phyloP scores from a whole-genome alignment of 1,140 invertebrate genomes.

The Ceratoteleas bidentatus region DNA sequence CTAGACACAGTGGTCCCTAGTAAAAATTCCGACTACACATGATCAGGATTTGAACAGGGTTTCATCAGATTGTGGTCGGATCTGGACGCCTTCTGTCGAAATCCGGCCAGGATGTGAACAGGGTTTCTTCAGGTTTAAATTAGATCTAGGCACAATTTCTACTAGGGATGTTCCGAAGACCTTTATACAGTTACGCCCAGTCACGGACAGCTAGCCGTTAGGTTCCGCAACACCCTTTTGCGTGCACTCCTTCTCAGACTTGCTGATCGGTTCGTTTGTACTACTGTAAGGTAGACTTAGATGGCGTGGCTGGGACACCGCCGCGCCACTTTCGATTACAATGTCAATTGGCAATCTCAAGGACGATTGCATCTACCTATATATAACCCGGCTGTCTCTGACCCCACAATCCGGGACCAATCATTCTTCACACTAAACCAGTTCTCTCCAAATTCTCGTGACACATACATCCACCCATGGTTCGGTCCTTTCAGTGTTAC shows the following conservation, averaged over 20 bases:
- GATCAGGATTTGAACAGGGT: too few species aligned
- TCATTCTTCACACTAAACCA: constrained; percentile 68
- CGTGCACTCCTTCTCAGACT: neutral
- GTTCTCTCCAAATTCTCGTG: constrained; percentile 64
- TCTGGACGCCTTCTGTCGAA: too few species aligned
- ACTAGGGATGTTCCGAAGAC: too few species aligned
- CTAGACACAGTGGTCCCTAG: too few species aligned
- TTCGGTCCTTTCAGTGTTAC: constrained; percentile 4
- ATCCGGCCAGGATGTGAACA: too few species aligned
- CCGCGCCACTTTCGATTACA: constrained; percentile 56
- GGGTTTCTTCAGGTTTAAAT: too few species aligned
- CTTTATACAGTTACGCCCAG: too few species aligned
- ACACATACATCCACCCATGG: constrained; percentile 23
- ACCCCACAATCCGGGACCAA: constrained; percentile 77
- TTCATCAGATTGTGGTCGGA: too few species aligned
- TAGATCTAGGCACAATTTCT: too few species aligned
- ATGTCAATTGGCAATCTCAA: constrained; percentile 65
- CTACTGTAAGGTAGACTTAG: constrained; percentile 51
- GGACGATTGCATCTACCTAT: constrained; percentile 62
- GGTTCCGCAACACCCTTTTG: too few species aligned
- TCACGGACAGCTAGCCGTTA: too few species aligned
- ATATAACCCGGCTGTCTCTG: constrained; percentile 73
- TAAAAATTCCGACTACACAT: too few species aligned
- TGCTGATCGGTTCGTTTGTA: constrained; percentile 6
- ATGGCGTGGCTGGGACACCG: constrained; percentile 25